These are phyloP conservation scores for Holothuria glaberrima DNA, from an alignment of 35 echinoderm and acorn worm genomes.

Conservation along the genomic window DNA sequence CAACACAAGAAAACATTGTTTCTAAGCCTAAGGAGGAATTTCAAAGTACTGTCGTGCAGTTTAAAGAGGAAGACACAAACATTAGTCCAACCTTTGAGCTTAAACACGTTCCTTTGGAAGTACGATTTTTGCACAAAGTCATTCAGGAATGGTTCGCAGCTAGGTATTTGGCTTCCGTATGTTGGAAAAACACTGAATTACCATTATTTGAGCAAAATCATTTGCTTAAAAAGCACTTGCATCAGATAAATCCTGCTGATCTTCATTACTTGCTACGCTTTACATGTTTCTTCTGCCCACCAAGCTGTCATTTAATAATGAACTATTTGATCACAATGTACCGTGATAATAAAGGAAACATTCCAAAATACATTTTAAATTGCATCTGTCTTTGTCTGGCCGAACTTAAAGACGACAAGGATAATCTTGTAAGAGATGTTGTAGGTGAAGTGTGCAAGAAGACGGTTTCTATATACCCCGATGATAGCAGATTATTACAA, in stretches of 20 bases:
- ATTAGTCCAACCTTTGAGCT: background rate
- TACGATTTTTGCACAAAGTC: slow-evolving; percentile 17
- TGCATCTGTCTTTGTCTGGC: background rate
- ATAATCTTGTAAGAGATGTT: background rate
- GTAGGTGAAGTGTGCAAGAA: background rate
- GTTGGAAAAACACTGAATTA: too few species aligned
- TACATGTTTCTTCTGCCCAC: slow-evolving; percentile 1
- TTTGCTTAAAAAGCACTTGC: background rate
- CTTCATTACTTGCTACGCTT: slow-evolving; percentile 1
- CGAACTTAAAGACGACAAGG: background rate
- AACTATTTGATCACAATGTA: background rate
- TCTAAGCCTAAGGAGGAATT: too few species aligned
- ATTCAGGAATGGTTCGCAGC: slow-evolving; percentile 30
- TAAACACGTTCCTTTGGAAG: background rate
- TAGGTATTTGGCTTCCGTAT: background rate
- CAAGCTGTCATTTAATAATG: background rate
- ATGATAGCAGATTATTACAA: background rate
- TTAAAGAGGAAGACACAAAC: too few species aligned
- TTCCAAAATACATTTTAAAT: slow-evolving; percentile 18
- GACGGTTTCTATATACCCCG: background rate
- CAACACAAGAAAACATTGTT: too few species aligned
- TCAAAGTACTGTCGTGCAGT: too few species aligned
- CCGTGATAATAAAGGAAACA: background rate
- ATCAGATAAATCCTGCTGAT: slow-evolving; percentile 6
- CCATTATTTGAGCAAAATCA: too few species aligned